Evolutionary conservation across 2,797 vertebrate genomes (phyloP), one percentile per base, ranked within the genome.

Genomic region (Myiothlypis coronata): DNA sequence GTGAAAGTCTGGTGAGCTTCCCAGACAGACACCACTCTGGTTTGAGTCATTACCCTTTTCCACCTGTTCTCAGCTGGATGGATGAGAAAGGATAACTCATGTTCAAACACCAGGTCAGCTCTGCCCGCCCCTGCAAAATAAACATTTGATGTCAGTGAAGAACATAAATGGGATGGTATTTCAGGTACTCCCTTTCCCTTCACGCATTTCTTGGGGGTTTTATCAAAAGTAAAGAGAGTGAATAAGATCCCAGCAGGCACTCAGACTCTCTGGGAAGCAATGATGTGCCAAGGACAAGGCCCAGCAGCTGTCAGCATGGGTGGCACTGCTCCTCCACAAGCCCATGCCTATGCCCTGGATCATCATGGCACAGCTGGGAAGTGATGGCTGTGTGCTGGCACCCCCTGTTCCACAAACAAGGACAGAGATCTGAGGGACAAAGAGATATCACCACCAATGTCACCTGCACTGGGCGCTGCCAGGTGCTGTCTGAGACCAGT

Each of bases 161-260:
- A 78, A 61, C 69, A 92, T 75, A 34, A 80, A 89, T 83, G 67
- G 86, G 77, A 72, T 76, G 53, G 41, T 53, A 80, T 83, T 91
- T 75, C 68, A 41, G 50, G 18, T 26, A 89, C 52, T 86, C 94
- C 93, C 92, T 89, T 92, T 89, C 72, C 59, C 83, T 88, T 94
- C 89, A 91, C 3, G 6, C 67, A 30, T 34, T 92, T 89, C 82
- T 69, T 1, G 0, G 32, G 60, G 41, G 18, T 30, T 84, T 96
- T 96, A 97, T 96, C 84, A 93, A 91, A 89, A 96, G 94, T 46
- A 97, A 96, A 96, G 79, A 88, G 72, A 89, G 81, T 91, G 92
- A 96, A 92, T 16, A 12, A 78, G 72, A n/a, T 27, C 2, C 13
- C 63, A 88, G 84, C 3, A 94, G 91, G 82, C 84, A 75, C 65